A percentile compares a stretch with the other conserved stretches of the same genome.
Conservation (phyloP, 1,140 invertebrate genomes). For the Drosophila subobscura region DNA sequence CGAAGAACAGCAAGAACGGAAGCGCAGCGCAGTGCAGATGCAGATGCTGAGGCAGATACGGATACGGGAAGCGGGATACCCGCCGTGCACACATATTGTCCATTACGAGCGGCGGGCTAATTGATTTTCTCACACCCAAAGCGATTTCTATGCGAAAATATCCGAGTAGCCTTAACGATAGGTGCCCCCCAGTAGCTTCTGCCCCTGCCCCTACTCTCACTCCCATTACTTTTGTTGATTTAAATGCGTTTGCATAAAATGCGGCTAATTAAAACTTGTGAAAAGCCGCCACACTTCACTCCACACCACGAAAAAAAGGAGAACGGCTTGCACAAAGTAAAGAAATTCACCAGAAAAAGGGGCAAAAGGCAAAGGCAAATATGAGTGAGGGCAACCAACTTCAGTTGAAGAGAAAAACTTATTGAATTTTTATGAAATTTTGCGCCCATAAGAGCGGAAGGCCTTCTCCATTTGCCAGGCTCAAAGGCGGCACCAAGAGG, state of each 20-base stretch:
- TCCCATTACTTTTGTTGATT: slow-evolving; percentile 53
- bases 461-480: slow-evolving; percentile 4
- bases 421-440: slow-evolving; percentile 76
- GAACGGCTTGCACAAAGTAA: slow-evolving; percentile 25
- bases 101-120: slow-evolving; percentile 53
- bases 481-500: slow-evolving; percentile 11
- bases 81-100: slow-evolving; percentile 5
- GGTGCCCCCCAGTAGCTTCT: too few relatives aligned
- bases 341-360: slow-evolving; percentile 18
- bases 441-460: slow-evolving; percentile 4
- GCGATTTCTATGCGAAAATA: too few relatives aligned
- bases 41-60: slow-evolving; percentile 5
- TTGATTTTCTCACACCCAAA: slow-evolving; percentile 69
- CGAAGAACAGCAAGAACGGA: slow-evolving; percentile 46
- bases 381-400: slow-evolving; percentile 34
- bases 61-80: background rate
- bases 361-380: slow-evolving; percentile 27
- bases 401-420: slow-evolving; percentile 60
- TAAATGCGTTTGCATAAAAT: slow-evolving; percentile 76
- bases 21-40: slow-evolving; percentile 37
- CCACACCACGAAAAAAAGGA: slow-evolving; percentile 2
- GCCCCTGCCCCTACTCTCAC: background rate
- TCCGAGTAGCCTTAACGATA: slow-evolving; percentile 4
- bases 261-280: slow-evolving; percentile 78
- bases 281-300: slow-evolving; percentile 17